A percentile compares a stretch with the other conserved stretches of the same genome.
Evolutionary conservation across 2,113 vertebrate genomes (phyloP).

Genomic region (Rhinoderma darwinii): DNA sequence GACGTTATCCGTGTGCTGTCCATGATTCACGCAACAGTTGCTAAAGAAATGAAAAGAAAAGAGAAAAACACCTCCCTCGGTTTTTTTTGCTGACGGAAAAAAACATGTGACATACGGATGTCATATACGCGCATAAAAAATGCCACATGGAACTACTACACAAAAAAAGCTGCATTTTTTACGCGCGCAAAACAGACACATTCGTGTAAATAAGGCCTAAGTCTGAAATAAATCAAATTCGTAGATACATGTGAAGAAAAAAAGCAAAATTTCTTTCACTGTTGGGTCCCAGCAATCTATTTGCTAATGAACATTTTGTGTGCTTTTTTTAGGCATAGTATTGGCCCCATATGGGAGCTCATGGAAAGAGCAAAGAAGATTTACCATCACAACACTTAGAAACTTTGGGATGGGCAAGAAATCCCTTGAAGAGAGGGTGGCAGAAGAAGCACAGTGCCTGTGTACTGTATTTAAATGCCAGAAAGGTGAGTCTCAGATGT

Average conservation of each 20-base stretch:
- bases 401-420: conserved; percentile 57
- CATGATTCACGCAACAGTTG: too few species aligned
- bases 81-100: too few species aligned
- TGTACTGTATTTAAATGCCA: conserved; percentile 55
- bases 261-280: neutral
- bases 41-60: too few species aligned
- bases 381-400: conserved; percentile 37
- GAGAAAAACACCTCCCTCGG: too few species aligned
- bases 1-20: too few species aligned
- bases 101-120: too few species aligned
- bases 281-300: neutral
- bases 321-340: neutral
- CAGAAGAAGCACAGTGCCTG: conserved; percentile 70
- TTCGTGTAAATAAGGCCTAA: too few species aligned
- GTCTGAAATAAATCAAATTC: neutral
- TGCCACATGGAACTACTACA: too few species aligned
- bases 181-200: too few species aligned
- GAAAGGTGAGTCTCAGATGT: neutral
- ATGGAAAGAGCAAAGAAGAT: conserved; percentile 58
- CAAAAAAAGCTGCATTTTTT: too few species aligned
- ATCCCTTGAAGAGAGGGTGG: conserved; percentile 37
- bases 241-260: neutral
- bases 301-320: neutral
- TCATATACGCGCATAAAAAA: too few species aligned
- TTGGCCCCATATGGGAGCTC: conserved; percentile 30